Evolutionary conservation across 2,888 invertebrate species (phyloP).

Genomic region (Parascotia fuliginaria): DNA sequence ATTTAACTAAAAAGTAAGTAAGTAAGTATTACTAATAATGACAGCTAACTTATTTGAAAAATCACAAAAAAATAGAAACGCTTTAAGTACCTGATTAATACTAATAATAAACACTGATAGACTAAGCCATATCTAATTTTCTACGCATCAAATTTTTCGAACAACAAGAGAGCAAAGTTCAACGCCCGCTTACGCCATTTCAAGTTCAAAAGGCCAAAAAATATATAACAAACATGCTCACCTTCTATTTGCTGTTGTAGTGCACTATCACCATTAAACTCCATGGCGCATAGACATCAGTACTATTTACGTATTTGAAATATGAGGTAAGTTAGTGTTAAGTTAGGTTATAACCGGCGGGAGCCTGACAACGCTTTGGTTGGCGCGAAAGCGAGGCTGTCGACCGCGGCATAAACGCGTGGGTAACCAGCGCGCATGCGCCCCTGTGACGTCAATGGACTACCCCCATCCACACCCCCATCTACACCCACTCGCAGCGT

Average conservation of each 20-base stretch:
- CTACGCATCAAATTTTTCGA: background rate
- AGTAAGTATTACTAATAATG: too few species aligned
- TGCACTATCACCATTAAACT: constrained; percentile 53
- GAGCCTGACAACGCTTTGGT: constrained; percentile 75
- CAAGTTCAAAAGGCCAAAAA: constrained; percentile 48
- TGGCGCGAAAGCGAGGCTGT: constrained; percentile 75
- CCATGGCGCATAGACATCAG: constrained; percentile 54
- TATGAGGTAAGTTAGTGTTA: constrained; percentile 32
- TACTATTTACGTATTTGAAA: constrained; percentile 13
- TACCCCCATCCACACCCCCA: constrained; percentile 55
- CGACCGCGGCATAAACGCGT: constrained; percentile 57
- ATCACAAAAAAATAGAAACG: too few species aligned
- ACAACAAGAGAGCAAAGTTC: constrained; percentile 53
- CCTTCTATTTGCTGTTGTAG: constrained; percentile 62
- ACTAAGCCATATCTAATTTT: background rate
- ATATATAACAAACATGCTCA: constrained; percentile 49
- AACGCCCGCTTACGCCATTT: constrained; percentile 48
- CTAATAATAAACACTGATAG: background rate
- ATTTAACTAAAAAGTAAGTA: too few species aligned
- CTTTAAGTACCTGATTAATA: too few species aligned
- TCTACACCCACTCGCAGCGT: background rate
- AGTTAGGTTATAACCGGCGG: constrained; percentile 72
- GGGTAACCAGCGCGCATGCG: constrained; percentile 74
- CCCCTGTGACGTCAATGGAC: constrained; percentile 70
- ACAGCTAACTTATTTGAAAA: too few species aligned